A percentile compares a stretch with the other conserved stretches of the same genome.
phyloP scores from a whole-genome alignment of 2,113 vertebrate species.

The Stictonetta naevosa region DNA sequence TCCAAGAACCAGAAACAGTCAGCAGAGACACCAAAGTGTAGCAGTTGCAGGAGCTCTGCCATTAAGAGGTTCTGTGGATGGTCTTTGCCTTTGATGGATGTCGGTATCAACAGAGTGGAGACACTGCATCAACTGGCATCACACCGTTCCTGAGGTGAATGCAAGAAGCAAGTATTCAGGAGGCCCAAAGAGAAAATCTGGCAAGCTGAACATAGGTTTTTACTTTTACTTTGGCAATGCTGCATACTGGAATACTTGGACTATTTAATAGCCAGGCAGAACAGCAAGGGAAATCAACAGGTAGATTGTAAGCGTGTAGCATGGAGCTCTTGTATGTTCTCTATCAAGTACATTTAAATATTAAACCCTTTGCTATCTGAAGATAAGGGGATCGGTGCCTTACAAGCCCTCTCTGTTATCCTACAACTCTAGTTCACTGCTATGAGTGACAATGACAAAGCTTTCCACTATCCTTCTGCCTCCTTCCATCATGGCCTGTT shows the following conservation, averaged over 20 bases:
- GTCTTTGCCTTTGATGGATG: not conserved
- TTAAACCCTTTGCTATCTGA: not conserved
- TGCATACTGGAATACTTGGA: not conserved
- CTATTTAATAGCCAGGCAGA: not conserved
- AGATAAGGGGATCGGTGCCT: not conserved
- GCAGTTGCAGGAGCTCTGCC: not conserved
- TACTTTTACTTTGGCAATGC: not conserved
- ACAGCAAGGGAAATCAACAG: not conserved
- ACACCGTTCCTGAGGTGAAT: not conserved
- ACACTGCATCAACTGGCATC: not conserved
- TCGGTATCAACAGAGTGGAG: not conserved
- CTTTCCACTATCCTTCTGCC: not conserved
- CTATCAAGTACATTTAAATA: conserved; percentile 25
- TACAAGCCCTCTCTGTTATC: not conserved
- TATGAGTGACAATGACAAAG: not conserved
- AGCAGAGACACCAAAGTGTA: not conserved
- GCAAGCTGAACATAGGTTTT: not conserved
- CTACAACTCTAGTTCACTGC: not conserved
- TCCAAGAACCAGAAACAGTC: not conserved
- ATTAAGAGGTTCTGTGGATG: not conserved
- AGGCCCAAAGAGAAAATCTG: not conserved
- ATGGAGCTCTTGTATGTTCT: not conserved
- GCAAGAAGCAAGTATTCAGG: not conserved
- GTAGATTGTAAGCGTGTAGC: not conserved
- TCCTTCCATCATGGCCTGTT: not conserved